Conservation (phyloP, 2,797 vertebrate species). For the Macropodus opercularis region DNA sequence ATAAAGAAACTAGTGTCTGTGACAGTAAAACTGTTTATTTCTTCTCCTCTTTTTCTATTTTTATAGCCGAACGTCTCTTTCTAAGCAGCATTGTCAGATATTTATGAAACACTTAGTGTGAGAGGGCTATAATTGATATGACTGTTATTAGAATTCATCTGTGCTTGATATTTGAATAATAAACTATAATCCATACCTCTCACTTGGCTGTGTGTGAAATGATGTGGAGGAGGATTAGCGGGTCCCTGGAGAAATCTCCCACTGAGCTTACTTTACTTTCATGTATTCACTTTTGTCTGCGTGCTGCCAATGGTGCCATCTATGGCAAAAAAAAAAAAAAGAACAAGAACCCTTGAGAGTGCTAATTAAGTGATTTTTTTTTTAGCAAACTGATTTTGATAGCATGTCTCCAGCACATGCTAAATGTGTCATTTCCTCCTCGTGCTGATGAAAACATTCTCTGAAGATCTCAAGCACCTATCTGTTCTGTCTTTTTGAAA, state of each 20-base stretch:
- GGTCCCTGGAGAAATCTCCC: conserved; percentile 74
- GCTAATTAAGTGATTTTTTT: conserved; percentile 67
- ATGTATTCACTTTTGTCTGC: conserved; percentile 72
- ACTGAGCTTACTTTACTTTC: conserved; percentile 70
- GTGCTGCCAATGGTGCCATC: conserved; percentile 59
- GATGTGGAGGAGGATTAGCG: conserved; percentile 67
- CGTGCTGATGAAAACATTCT: conserved; percentile 57
- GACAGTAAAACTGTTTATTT: conserved; percentile 64
- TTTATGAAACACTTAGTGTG: conserved; percentile 50
- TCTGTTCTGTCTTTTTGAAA: conserved; percentile 52
- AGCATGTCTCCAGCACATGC: conserved; percentile 59
- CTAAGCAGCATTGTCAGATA: conserved; percentile 50
- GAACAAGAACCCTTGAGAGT: conserved; percentile 53
- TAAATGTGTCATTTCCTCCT: conserved; percentile 62
- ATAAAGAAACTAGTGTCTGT: conserved; percentile 49
- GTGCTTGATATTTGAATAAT: conserved; percentile 78
- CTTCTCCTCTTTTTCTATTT: conserved; percentile 71
- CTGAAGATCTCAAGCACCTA: conserved; percentile 57
- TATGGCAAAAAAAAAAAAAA: conserved; percentile 18
- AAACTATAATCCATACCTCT: conserved; percentile 76
- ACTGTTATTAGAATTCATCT: conserved; percentile 68
- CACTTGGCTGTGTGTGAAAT: conserved; percentile 64
- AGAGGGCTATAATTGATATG: conserved; percentile 63
- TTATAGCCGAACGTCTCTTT: conserved; percentile 61
- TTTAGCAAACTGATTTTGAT: conserved; percentile 70